Evolutionary conservation across 1,140 invertebrate species (phyloP), one percentile per base, ranked within the genome.

Genomic region (Papilio helenus): DNA sequence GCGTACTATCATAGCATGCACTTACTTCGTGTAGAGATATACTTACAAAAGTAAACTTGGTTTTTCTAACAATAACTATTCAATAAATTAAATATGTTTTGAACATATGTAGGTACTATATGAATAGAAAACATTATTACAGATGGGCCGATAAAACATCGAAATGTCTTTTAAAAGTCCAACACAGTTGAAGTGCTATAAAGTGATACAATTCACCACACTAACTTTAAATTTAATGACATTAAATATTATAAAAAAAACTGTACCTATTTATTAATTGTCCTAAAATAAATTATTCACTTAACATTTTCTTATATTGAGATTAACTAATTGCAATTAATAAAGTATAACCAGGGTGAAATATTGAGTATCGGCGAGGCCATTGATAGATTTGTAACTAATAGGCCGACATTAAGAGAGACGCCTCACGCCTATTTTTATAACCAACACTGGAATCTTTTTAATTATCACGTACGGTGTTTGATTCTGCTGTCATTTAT

Each of bases 401-500:
- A 76, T 68, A 68, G 29, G 29, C 20, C 39, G 58, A 58, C 42
- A 77, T 77, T 77, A 77, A 23, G 20, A 34, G 76, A 42, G 65
- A 77, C 76, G 39, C 29, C 76, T 77, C 34, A 20, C 76, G 76
- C 55, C 55, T 77, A 42, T 42, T 61, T 58, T 76, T 76, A 76
- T 76, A 76, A 49, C 72, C 58, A 51, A 29, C 46, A 58, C 18
- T 20, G 23, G 26, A 76, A 76, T 76, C 49, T 76, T 76, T 76
- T 76, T 76, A 76, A 76, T 76, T 76, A 76, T 76, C 73, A 76
- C 73, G 51, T 76, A 55, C 46, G 73, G 51, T 76, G 73, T 55
- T 51, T 76, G 29, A 76, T 76, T 76, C 73, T 55, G 26, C 26
- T 76, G 73, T 23, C 18, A 76, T 76, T 58, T 29, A 55, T 74